A percentile compares a stretch with the other conserved stretches of the same genome.
Conservation (phyloP, 2,888 invertebrate genomes). For the Drosophila macrospina region DNA sequence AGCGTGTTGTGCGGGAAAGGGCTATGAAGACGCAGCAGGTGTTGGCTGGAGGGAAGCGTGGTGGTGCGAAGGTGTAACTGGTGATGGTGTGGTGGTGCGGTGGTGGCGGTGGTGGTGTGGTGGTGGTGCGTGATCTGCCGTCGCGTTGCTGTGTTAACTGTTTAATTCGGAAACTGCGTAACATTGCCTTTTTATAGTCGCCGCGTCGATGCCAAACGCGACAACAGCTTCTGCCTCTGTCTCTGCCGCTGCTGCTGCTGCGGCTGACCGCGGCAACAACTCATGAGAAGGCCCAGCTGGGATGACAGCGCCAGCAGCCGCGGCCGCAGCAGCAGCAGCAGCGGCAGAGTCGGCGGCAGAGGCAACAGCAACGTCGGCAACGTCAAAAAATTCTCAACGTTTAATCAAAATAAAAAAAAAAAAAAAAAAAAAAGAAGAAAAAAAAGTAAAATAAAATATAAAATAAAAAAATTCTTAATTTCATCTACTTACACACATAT, state of each 20-base stretch:
- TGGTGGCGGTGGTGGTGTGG: conserved; percentile 23
- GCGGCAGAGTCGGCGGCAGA: conserved; percentile 23
- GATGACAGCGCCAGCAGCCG: conserved; percentile 38
- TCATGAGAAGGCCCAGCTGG: conserved; percentile 42
- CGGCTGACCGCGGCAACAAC: conserved; percentile 42
- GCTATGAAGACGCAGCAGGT: background rate
- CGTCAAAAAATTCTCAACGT: conserved; percentile 75
- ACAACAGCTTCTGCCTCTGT: conserved; percentile 23
- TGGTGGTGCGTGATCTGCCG: conserved; percentile 52
- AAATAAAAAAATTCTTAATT: conserved; percentile 62
- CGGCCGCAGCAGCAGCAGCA: conserved; percentile 20
- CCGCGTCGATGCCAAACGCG: conserved; percentile 31
- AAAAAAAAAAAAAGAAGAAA: conserved; percentile 18
- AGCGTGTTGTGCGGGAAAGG: background rate
- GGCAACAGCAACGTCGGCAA: conserved; percentile 35
- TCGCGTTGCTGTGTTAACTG: conserved; percentile 68
- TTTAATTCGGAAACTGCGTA: conserved; percentile 78
- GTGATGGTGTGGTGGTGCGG: conserved; percentile 1
- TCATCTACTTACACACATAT: conserved; percentile 71
- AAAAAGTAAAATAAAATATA: conserved; percentile 6
- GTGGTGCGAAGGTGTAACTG: conserved; percentile 1
- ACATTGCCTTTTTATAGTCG: conserved; percentile 79
- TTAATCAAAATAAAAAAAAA: conserved; percentile 66
- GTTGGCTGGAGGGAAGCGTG: background rate
- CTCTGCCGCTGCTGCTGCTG: conserved; percentile 32